phyloP scores from a whole-genome alignment of 2,113 vertebrate species.

The Potamarius usumacintae region DNA sequence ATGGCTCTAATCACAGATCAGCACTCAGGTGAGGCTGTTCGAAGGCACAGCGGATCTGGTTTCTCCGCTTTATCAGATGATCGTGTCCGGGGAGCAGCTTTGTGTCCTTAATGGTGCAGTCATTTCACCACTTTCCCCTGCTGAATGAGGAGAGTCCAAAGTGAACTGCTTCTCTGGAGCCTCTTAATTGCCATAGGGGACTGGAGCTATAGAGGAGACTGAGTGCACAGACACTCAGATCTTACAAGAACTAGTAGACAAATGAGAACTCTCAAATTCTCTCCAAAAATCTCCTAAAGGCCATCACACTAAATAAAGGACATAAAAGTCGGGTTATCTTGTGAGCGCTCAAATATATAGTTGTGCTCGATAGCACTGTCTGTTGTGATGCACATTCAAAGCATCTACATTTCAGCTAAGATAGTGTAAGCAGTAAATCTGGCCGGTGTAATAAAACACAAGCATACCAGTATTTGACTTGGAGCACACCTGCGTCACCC shows the following conservation, averaged over 20 bases:
- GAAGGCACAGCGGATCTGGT: slow-evolving; percentile 65
- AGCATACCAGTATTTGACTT: slow-evolving; percentile 52
- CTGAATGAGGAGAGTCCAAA: slow-evolving; percentile 49
- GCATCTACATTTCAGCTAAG: slow-evolving; percentile 21
- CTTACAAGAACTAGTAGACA: slow-evolving; percentile 23
- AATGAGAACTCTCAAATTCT: slow-evolving; percentile 47
- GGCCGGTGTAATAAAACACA: slow-evolving; percentile 51
- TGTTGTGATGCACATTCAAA: slow-evolving; percentile 21
- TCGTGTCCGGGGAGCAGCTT: slow-evolving; percentile 68
- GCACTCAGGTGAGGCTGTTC: slow-evolving; percentile 60
- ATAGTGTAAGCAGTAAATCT: slow-evolving; percentile 52
- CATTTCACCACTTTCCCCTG: slow-evolving; percentile 39
- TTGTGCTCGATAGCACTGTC: slow-evolving; percentile 19
- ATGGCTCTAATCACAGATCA: slow-evolving; percentile 54
- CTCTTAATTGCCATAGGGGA: slow-evolving; percentile 55
- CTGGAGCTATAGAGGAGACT: slow-evolving; percentile 41
- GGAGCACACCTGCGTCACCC: slow-evolving; percentile 59
- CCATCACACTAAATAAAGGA: slow-evolving; percentile 35
- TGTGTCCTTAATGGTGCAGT: slow-evolving; percentile 65
- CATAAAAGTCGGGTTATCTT: slow-evolving; percentile 30
- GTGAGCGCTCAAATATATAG: slow-evolving; percentile 29
- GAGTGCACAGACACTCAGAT: slow-evolving; percentile 42
- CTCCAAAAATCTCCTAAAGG: not conserved
- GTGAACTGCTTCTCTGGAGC: slow-evolving; percentile 51
- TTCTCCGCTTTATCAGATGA: slow-evolving; percentile 70